Evolutionary conservation across 2,797 vertebrate genomes (phyloP).

Genomic region (Phaenicophaeus curvirostris): DNA sequence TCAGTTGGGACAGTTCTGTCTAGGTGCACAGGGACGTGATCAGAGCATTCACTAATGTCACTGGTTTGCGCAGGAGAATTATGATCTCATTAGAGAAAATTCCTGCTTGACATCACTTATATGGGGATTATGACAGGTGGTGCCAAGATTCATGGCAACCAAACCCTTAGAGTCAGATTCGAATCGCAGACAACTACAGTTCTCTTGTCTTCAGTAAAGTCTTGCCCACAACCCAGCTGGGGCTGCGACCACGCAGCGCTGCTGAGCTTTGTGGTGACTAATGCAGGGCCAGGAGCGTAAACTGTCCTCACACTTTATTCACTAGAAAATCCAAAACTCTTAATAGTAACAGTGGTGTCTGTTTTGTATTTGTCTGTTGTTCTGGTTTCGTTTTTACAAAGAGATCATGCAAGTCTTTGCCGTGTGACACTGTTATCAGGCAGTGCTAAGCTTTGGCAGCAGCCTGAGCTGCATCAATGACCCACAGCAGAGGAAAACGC

Average conservation of each 20-base stretch:
- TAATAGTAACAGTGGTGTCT: neutral
- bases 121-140: rapidly evolving
- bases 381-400: neutral
- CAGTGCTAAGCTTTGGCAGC: neutral
- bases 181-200: rapidly evolving
- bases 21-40: neutral
- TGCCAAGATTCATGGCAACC: neutral
- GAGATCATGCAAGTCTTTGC: neutral
- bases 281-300: neutral
- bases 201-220: neutral
- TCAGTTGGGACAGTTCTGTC: neutral
- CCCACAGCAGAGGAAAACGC: neutral
- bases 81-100: neutral
- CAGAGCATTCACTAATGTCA: neutral
- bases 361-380: neutral
- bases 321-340: neutral
- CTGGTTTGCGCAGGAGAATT: neutral
- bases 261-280: neutral
- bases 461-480: neutral
- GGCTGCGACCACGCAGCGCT: neutral
- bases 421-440: rapidly evolving
- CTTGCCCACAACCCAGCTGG: neutral
- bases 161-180: neutral
- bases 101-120: neutral
- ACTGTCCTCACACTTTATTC: rapidly evolving